Evolutionary conservation across 2,888 invertebrate species (phyloP).

Genomic region (Callyntrura sp.): DNA sequence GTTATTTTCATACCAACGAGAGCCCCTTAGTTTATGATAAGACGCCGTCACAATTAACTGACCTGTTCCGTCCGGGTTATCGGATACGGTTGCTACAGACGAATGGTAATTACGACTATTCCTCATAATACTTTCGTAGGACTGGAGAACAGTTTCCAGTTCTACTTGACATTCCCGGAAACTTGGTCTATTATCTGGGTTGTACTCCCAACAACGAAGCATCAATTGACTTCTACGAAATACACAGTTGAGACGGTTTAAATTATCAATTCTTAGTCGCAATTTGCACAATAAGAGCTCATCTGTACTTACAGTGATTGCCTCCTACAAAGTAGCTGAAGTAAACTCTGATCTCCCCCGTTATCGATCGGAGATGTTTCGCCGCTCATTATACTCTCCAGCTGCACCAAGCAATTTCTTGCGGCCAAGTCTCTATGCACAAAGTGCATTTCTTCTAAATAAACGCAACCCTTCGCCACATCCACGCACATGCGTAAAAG

Average conservation of each 20-base stretch:
- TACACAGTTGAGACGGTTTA: neutral
- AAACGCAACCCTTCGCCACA: constrained; percentile 97
- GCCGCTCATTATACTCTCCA: constrained; percentile 83
- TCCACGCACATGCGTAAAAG: constrained; percentile 97
- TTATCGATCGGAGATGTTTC: no score
- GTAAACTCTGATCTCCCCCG: constrained; percentile 83
- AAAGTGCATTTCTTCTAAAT: constrained; percentile 98
- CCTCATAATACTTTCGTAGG: constrained; percentile 64
- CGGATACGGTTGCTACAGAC: constrained; percentile 20
- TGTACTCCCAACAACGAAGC: constrained; percentile 94
- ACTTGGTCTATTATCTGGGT: constrained; percentile 93
- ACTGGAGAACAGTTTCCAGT: constrained; percentile 85
- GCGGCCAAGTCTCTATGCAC: constrained; percentile 98
- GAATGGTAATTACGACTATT: constrained; percentile 4
- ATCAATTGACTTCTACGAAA: constrained; percentile 92
- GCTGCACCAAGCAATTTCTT: constrained; percentile 94
- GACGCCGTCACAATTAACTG: no score
- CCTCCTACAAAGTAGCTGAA: constrained; percentile 87
- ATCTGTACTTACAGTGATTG: constrained; percentile 88
- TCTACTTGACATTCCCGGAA: constrained; percentile 93
- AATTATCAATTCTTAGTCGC: neutral
- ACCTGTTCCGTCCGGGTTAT: neutral
- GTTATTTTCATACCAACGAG: no score
- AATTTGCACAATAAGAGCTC: neutral
- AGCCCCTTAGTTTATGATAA: no score